Evolutionary conservation across 2,888 invertebrate genomes (phyloP).

Genomic region (Sepiola atlantica): DNA sequence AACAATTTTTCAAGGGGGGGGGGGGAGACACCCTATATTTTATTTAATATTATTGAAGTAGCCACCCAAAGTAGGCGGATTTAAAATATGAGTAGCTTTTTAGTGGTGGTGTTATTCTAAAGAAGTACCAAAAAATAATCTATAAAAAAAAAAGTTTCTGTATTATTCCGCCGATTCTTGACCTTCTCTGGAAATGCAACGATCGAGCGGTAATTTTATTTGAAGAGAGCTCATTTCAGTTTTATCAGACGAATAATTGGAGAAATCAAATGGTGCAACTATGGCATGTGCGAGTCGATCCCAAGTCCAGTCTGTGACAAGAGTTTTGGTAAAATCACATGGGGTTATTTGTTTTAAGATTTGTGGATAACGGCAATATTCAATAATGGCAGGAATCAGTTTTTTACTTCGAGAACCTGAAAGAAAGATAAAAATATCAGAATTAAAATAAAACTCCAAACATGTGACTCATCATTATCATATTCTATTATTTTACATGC

Average conservation of each 20-base stretch:
- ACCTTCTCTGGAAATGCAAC: neutral
- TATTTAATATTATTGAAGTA: too few relatives aligned
- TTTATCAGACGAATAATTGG: constrained; percentile 33
- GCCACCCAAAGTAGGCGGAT: too few relatives aligned
- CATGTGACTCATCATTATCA: too few relatives aligned
- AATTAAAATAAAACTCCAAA: neutral
- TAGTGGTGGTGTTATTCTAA: too few relatives aligned
- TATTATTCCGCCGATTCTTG: neutral
- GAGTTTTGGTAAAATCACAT: constrained; percentile 66
- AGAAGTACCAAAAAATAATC: too few relatives aligned
- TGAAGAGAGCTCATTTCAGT: neutral
- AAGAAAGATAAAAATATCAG: constrained; percentile 47
- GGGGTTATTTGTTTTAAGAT: constrained; percentile 64
- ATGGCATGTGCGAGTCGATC: constrained; percentile 88
- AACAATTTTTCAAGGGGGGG: too few relatives aligned
- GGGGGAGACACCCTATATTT: too few relatives aligned
- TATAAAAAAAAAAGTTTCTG: neutral
- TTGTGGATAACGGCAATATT: constrained; percentile 60
- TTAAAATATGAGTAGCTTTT: too few relatives aligned
- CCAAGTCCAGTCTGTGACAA: constrained; percentile 78
- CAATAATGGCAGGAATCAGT: constrained; percentile 67
- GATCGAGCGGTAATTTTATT: constrained; percentile 1
- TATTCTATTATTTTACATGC: too few relatives aligned
- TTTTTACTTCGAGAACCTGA: constrained; percentile 68
- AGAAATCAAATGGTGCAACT: constrained; percentile 81